Evolutionary conservation across 2,797 vertebrate species (phyloP).

Genomic region (Halcyon smyrnensis): DNA sequence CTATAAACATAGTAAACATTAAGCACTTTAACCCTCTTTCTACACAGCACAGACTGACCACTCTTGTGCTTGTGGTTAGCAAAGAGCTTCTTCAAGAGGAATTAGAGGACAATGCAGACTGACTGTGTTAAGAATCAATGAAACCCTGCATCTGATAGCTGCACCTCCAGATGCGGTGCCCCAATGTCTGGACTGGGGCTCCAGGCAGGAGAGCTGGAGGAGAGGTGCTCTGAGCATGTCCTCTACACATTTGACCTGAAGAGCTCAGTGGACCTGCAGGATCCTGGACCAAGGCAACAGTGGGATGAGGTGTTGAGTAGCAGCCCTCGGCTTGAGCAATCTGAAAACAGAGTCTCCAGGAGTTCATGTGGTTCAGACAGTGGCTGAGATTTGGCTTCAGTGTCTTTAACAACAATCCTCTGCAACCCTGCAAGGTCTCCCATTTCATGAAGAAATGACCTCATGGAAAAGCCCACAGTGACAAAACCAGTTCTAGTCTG

Average conservation of each 20-base stretch:
- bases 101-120: not conserved
- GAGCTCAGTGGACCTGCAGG: not conserved
- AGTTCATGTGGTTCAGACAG: not conserved
- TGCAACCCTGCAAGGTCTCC: not conserved
- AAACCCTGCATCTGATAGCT: not conserved
- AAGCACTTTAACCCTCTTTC: not conserved
- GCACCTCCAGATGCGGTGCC: not conserved
- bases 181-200: not conserved
- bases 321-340: not conserved
- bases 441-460: not conserved
- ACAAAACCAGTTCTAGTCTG: not conserved
- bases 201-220: not conserved
- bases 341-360: not conserved
- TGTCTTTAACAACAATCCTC: not conserved
- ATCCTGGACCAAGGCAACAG: not conserved
- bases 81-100: not conserved
- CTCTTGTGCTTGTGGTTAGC: not conserved
- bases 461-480: not conserved
- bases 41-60: not conserved
- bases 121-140: rapidly evolving
- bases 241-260: not conserved
- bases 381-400: not conserved
- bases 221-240: not conserved
- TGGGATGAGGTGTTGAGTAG: not conserved
- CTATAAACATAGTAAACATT: not conserved